phyloP scores from a whole-genome alignment of 2,888 invertebrate species.

The Sisyra nigra region DNA sequence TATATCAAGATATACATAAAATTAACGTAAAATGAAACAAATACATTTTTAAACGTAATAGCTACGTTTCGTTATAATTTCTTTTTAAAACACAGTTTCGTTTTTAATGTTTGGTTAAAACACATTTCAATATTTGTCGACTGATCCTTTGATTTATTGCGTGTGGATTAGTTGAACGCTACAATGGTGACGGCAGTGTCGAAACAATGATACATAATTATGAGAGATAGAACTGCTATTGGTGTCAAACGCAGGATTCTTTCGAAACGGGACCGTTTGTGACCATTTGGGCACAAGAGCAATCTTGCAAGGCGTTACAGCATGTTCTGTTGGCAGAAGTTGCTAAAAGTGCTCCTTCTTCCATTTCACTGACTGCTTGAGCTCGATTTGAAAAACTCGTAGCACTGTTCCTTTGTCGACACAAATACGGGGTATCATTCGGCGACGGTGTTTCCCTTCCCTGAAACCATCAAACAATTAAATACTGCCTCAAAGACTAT shows the following conservation, averaged over 20 bases:
- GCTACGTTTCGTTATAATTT: too few species aligned
- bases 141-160: too few species aligned
- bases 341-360: constrained; percentile 28
- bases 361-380: constrained; percentile 32
- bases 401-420: constrained; percentile 59
- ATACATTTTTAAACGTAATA: too few species aligned
- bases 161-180: too few species aligned
- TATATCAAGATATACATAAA: too few species aligned
- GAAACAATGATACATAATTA: too few species aligned
- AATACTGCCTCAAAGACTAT: not conserved
- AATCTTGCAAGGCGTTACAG: constrained; percentile 3
- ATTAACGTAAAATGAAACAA: too few species aligned
- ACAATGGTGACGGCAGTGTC: too few species aligned
- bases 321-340: constrained; percentile 3
- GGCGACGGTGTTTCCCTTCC: constrained; percentile 57
- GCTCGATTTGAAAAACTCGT: constrained; percentile 28
- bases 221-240: too few species aligned
- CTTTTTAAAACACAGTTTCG: too few species aligned
- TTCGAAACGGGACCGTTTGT: constrained; percentile 8
- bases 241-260: constrained; percentile 22
- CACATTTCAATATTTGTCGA: too few species aligned
- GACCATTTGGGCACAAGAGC: constrained; percentile 4
- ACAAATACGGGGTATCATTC: constrained; percentile 63
- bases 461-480: constrained; percentile 19
- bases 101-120: too few species aligned